Evolutionary conservation across 1,140 invertebrate species (phyloP), one percentile per base, ranked within the genome.

Genomic region (Tetraneura akinire): DNA sequence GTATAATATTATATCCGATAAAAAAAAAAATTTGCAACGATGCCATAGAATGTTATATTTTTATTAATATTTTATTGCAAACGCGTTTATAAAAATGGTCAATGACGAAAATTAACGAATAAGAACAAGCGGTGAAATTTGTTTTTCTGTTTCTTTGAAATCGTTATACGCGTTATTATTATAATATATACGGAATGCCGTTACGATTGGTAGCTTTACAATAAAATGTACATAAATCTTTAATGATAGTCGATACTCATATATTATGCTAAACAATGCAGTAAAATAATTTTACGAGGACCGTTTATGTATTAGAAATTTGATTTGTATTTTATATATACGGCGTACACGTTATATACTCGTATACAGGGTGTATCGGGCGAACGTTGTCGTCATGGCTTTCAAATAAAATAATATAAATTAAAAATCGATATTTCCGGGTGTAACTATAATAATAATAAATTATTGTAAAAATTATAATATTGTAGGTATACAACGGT

Each of bases 151-250:
- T 62, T 62, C 29, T 32, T 18, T 13, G 60, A 62, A 62, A 16
- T 32, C 29, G 29, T 32, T 62, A 37, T 37, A n/a, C n/a, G n/a
- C n/a, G n/a, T n/a, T n/a, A n/a, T 60, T 23, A 26, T 29, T 6
- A 60, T 60, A 29, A 16, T 13, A 26, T 16, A n/a, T 18, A 62
- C 60, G 18, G 26, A 29, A n/a, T n/a, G 18, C 8, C 29, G 16
- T n/a, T 32, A 16, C 29, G 26, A 62, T 62, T 62, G 60, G 60
- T 62, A 16, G 60, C 13, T n/a, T 62, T 62, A 62, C 62, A 37
- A 64, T 64, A 23, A 68, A 68, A 68, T 18, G n/a, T 45, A 45
- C 64, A 47, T 68, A 68, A 68, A 68, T 68, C 37, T 68, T 23
- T 23, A 68, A 45, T 13, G 14, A 29, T 13, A 68, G 21, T 3